phyloP scores from a whole-genome alignment of 2,888 invertebrate species.

The Ptilodon capucinus region DNA sequence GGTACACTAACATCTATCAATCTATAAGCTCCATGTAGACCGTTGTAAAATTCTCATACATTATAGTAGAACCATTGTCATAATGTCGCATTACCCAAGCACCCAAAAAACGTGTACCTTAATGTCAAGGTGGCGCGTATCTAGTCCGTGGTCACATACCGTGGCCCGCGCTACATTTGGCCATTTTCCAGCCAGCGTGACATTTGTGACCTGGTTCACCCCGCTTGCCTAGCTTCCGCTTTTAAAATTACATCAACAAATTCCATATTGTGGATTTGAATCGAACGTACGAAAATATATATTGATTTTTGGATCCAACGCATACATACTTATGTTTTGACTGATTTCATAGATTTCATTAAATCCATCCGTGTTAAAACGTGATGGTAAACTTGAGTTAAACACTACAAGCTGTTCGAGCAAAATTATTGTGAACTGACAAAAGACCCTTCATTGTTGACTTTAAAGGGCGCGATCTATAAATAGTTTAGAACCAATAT shows the following conservation, averaged over 20 bases:
- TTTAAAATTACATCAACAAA: conserved; percentile 10
- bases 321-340: conserved; percentile 22
- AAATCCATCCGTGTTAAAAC: conserved; percentile 12
- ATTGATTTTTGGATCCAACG: conserved; percentile 9
- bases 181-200: conserved; percentile 27
- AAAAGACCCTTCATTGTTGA: neutral
- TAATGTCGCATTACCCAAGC: neutral
- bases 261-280: neutral
- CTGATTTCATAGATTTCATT: conserved; percentile 20
- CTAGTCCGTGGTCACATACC: conserved; percentile 20
- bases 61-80: neutral
- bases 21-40: too few relatives aligned
- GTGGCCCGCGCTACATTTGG: conserved; percentile 26
- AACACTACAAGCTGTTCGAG: conserved; percentile 1
- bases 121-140: conserved; percentile 34
- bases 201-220: conserved; percentile 20
- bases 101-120: conserved; percentile 2
- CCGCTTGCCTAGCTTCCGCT: conserved; percentile 1
- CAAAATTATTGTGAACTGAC: neutral
- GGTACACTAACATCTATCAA: too few relatives aligned
- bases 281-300: neutral
- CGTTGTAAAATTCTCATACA: neutral
- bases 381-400: conserved; percentile 10
- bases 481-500: too few relatives aligned
- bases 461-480: neutral